These are phyloP conservation scores for Dasyornis broadbenti DNA, from an alignment of 2,113 vertebrate genomes.

Conservation along the genomic window DNA sequence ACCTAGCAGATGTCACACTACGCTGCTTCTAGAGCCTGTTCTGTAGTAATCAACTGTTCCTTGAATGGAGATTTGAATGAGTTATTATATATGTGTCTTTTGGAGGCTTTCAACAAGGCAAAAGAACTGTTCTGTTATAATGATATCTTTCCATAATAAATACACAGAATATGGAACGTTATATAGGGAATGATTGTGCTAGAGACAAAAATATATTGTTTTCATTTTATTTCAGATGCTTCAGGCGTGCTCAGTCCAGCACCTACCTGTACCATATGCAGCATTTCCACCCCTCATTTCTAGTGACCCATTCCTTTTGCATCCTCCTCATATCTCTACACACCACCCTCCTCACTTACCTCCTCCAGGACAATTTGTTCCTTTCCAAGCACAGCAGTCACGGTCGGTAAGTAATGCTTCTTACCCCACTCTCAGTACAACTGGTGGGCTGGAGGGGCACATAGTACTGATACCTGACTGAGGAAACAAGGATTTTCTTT, in stretches of 20 bases:
- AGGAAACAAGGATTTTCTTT: neutral
- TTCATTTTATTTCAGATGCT: conserved; percentile 83
- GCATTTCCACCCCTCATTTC: conserved; percentile 94
- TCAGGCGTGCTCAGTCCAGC: conserved; percentile 94
- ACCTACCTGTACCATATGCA: conserved; percentile 91
- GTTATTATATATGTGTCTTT: neutral
- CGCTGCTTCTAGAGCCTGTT: neutral
- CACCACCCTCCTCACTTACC: conserved; percentile 90
- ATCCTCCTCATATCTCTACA: conserved; percentile 87
- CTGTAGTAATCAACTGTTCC: neutral
- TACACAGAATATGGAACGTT: neutral
- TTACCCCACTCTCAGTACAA: neutral
- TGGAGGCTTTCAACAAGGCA: neutral
- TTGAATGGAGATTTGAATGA: neutral
- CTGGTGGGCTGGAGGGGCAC: neutral
- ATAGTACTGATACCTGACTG: neutral
- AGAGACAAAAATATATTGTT: neutral
- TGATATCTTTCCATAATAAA: neutral
- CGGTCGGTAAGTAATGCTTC: conserved; percentile 83
- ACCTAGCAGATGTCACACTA: neutral
- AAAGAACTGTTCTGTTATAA: neutral
- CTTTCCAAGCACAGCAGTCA: conserved; percentile 94
- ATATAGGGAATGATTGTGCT: neutral
- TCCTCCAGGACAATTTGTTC: conserved; percentile 90
- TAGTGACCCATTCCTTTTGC: conserved; percentile 92